phyloP scores from a whole-genome alignment of 2,797 vertebrate genomes.

The Odontamblyopus lacepedii region DNA sequence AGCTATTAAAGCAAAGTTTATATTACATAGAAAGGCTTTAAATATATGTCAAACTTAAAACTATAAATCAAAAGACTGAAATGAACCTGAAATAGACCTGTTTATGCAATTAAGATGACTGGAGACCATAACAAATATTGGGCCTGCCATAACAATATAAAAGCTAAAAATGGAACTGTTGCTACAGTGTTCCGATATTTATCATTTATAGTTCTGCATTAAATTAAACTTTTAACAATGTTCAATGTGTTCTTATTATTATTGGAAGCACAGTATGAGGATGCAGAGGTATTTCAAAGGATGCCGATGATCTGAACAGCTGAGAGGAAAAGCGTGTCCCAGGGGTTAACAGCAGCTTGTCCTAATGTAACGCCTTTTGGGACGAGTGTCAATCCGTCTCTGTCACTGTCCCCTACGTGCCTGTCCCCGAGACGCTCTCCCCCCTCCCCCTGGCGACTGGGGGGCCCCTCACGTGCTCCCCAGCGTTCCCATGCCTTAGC shows the following conservation, averaged over 20 bases:
- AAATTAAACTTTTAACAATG: background rate
- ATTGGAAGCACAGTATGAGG: background rate
- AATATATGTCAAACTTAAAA: no score
- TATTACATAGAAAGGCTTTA: background rate
- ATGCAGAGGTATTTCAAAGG: background rate
- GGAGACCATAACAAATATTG: background rate
- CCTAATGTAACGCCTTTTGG: slow-evolving; percentile 48
- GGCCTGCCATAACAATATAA: background rate
- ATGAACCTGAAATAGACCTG: no score
- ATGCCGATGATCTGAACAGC: background rate
- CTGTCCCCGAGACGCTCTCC: slow-evolving; percentile 38
- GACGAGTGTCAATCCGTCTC: slow-evolving; percentile 41
- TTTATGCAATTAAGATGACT: no score
- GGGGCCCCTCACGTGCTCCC: slow-evolving; percentile 41
- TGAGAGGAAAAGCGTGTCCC: slow-evolving; percentile 26
- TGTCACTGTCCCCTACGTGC: slow-evolving; percentile 50
- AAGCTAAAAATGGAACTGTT: background rate
- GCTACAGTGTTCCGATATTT: background rate
- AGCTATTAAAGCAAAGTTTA: background rate
- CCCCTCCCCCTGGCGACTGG: slow-evolving; percentile 47
- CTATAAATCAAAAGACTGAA: no score
- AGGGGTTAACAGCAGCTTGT: slow-evolving; percentile 34
- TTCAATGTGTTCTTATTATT: no score
- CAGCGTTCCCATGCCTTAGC: slow-evolving; percentile 71
- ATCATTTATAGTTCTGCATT: background rate